Conservation (phyloP, 1,140 invertebrate genomes). For the Copidosoma floridanum region DNA sequence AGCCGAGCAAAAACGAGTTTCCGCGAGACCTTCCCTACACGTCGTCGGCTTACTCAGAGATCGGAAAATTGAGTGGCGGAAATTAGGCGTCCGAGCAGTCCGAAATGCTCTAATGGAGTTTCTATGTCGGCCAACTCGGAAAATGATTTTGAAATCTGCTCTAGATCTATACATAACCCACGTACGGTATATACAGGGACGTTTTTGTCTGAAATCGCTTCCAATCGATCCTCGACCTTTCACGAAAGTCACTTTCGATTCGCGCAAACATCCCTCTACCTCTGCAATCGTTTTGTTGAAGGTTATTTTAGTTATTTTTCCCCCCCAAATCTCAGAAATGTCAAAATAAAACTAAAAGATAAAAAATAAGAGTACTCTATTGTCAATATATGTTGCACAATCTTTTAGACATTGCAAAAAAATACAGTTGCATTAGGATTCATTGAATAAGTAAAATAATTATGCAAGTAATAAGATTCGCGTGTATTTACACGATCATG, state of each 20-base stretch:
- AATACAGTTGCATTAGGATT: too few species aligned
- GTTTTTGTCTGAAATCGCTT: conserved; percentile 12
- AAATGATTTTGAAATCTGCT: conserved; percentile 23
- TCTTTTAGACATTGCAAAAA: too few species aligned
- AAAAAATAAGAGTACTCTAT: too few species aligned
- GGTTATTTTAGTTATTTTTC: too few species aligned
- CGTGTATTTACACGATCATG: too few species aligned
- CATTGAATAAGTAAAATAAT: too few species aligned
- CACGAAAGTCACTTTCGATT: neutral
- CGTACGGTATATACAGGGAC: conserved; percentile 1
- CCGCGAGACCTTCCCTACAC: neutral
- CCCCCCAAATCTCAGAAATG: too few species aligned
- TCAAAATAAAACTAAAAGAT: too few species aligned
- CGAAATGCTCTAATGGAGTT: conserved; percentile 5
- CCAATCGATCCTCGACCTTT: conserved; percentile 1
- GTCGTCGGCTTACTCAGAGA: conserved; percentile 12
- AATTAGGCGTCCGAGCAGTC: conserved; percentile 24
- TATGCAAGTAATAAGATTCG: too few species aligned
- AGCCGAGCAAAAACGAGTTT: too few species aligned
- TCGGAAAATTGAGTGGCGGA: conserved; percentile 27
- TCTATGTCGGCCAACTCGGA: conserved; percentile 11
- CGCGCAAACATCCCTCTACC: neutral
- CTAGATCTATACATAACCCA: conserved; percentile 17
- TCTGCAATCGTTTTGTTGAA: too few species aligned
- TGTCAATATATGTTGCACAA: too few species aligned